Base-by-base conservation (phyloP, 1,140 invertebrate species). In the Nilaparvata lugens region DNA sequence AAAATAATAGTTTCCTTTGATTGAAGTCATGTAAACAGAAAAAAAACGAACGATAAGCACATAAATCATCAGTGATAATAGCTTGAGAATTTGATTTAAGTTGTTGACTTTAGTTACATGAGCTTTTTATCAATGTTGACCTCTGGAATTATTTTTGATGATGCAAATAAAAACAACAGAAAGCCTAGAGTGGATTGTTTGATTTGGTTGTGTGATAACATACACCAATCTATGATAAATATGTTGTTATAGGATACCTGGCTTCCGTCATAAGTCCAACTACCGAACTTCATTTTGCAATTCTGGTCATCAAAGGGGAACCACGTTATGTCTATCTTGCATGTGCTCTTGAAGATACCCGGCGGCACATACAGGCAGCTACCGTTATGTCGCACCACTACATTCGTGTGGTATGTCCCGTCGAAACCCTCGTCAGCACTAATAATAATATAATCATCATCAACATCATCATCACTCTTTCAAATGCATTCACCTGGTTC, bases 251-350 rank as follows among this genome's bases (percentile, higher is more conserved):
- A 35, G 31, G 31, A 73, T 86, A 91, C 90, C 86, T 93, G 88
- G 78, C 86, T 86, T 77, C 91, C 91, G 77, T 92, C 88, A 79
- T 94, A 94, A 72, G 91, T 92, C 91, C 91, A 94, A 80, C 89
- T 93, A 81, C 91, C 91, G 76, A 94, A 93, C 84, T 93, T 92
- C 88, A 97, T 90, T 75, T 91, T 83, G 81, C 93, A 98, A 77
- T 88, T 85, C 84, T 97, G 95, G 78, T 96, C 93, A 81, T 98
- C 95, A 83, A 97, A 97, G 72, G 95, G 95, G 81, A 97, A 97
- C 92, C 93, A 96, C 72, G 91, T 95, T 81, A 97, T 97, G 84
- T 98, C 93, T 79, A 98, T 98, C 82, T 93, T 91, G 84, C 95
- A 98, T 79, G 93, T 96, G 83, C 92, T 96, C 82, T 95, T 95